Evolutionary conservation across 2,888 invertebrate species (phyloP).

Genomic region (Digitonthophagus gazella): DNA sequence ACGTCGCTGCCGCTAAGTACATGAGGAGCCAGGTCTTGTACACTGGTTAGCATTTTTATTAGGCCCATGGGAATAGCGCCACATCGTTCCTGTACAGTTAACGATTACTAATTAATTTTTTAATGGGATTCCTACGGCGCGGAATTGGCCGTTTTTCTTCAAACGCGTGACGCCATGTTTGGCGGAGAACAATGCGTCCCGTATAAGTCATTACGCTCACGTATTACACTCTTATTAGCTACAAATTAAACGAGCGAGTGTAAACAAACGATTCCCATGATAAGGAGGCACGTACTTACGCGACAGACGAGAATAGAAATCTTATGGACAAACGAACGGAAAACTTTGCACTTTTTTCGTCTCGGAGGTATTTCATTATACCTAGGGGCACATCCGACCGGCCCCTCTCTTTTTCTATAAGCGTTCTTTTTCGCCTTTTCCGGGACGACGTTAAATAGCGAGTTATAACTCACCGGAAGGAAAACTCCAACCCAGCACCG

Average conservation of each 20-base stretch:
- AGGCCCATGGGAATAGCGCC: conserved; percentile 13
- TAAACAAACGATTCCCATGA: not conserved
- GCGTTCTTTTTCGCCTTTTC: conserved; percentile 6
- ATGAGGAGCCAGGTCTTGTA: conserved; percentile 11
- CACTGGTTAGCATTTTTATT: conserved; percentile 14
- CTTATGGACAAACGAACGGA: not conserved
- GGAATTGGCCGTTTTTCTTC: not conserved
- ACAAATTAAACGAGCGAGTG: not conserved
- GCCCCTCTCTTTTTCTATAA: not conserved
- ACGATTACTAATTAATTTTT: not conserved
- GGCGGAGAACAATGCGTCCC: not conserved
- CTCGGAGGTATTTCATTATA: conserved; percentile 9
- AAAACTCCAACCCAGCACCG: conserved; percentile 5
- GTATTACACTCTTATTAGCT: not conserved
- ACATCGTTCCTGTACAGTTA: not conserved
- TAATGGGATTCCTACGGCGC: not conserved
- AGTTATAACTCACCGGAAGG: conserved; percentile 13
- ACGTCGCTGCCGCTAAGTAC: conserved; percentile 11
- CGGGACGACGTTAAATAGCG: conserved; percentile 7
- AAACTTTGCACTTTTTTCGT: not conserved
- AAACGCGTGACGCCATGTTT: not conserved
- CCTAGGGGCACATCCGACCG: not conserved
- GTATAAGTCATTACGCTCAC: not conserved
- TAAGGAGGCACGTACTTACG: not conserved
- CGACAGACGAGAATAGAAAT: not conserved